Evolutionary conservation across 2,888 invertebrate genomes (phyloP).

Genomic region (Tanaodytes sp.): DNA sequence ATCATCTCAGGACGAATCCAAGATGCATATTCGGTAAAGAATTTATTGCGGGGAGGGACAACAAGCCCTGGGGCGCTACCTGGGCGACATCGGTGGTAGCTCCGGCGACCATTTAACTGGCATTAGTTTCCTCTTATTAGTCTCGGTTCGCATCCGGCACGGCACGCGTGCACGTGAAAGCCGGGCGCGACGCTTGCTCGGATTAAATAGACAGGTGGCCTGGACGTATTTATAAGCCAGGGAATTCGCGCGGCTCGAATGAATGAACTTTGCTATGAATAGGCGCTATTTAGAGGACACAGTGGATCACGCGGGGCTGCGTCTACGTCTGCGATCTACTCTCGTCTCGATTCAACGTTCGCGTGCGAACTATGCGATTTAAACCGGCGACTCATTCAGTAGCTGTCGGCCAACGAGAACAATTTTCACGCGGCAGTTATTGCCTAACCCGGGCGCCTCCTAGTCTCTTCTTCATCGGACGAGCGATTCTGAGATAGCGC

Average conservation of each 20-base stretch:
- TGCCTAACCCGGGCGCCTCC: too few relatives aligned
- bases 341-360: conserved; percentile 15
- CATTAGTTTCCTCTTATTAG: conserved; percentile 61
- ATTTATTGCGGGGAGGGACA: conserved; percentile 45
- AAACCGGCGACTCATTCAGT: conserved; percentile 35
- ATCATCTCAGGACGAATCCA: too few relatives aligned
- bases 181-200: conserved; percentile 59
- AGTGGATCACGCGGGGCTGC: conserved; percentile 57
- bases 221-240: conserved; percentile 63
- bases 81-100: conserved; percentile 48
- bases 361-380: too few relatives aligned
- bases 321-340: conserved; percentile 20
- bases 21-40: conserved; percentile 43
- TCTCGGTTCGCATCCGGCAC: conserved; percentile 56
- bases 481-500: too few relatives aligned
- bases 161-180: conserved; percentile 55
- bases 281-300: conserved; percentile 67
- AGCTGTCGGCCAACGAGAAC: too few relatives aligned
- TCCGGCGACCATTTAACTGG: conserved; percentile 41
- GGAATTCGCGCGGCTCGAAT: conserved; percentile 56
- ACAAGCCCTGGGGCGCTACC: conserved; percentile 34
- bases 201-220: conserved; percentile 69
- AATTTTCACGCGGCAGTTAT: too few relatives aligned
- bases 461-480: too few relatives aligned
- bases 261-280: conserved; percentile 64